Conservation (phyloP, 2,113 vertebrate genomes). For the Variabilichromis moorii region DNA sequence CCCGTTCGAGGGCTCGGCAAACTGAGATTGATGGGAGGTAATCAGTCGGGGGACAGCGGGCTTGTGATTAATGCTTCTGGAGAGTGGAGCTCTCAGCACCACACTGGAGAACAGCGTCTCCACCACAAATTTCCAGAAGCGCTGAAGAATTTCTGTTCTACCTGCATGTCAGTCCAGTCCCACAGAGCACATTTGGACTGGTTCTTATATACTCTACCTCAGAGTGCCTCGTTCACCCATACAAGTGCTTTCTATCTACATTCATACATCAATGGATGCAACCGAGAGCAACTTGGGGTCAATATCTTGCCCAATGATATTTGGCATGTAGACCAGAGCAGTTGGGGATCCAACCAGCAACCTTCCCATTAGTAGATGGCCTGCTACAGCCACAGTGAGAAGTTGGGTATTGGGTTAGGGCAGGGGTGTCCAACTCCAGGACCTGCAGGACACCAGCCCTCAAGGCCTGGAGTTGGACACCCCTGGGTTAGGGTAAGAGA, state of each 20-base stretch:
- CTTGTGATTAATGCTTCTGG: constrained; percentile 56
- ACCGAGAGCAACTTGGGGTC: not conserved
- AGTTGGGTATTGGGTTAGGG: not conserved
- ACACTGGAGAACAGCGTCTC: not conserved
- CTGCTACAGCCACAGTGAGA: not conserved
- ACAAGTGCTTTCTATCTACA: not conserved
- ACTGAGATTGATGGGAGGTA: constrained; percentile 65
- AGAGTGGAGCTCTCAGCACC: constrained; percentile 18
- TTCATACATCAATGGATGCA: not conserved
- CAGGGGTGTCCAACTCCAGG: not conserved
- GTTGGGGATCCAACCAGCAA: not conserved
- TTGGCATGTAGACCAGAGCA: not conserved
- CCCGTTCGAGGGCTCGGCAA: constrained; percentile 38
- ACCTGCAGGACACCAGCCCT: not conserved
- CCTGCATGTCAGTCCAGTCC: not conserved
- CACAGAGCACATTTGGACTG: not conserved
- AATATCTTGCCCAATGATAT: not conserved
- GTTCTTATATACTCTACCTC: not conserved
- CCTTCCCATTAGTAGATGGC: not conserved
- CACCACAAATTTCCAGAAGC: not conserved
- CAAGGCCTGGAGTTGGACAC: not conserved
- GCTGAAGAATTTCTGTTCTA: not conserved
- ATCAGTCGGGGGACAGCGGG: constrained; percentile 54
- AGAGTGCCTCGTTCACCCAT: not conserved
- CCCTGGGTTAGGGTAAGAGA: not conserved